phyloP scores from a whole-genome alignment of 2,113 vertebrate genomes.

The Pionites leucogaster region DNA sequence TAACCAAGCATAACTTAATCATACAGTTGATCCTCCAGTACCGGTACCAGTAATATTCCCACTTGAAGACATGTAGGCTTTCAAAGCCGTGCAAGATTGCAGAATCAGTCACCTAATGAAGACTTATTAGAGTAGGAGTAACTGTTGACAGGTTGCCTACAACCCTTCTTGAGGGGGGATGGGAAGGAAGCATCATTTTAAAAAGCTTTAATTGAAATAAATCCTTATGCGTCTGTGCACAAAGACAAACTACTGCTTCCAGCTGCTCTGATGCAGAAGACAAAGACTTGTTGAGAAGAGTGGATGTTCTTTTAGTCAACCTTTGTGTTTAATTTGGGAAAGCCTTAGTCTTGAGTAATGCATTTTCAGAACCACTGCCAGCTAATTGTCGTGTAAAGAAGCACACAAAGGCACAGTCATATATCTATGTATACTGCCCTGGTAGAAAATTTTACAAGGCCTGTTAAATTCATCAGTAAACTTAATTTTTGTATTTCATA shows the following conservation, averaged over 20 bases:
- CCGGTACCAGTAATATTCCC: neutral
- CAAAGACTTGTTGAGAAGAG: neutral
- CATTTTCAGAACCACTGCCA: slow-evolving; percentile 32
- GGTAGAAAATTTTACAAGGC: slow-evolving; percentile 6
- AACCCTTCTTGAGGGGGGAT: neutral
- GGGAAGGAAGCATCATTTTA: neutral
- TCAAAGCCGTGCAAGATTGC: neutral
- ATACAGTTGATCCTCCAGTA: neutral
- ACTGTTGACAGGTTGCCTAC: neutral
- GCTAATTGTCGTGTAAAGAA: slow-evolving; percentile 34
- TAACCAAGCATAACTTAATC: neutral
- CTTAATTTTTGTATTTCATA: slow-evolving; percentile 25
- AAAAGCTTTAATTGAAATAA: neutral
- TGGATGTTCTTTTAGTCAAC: slow-evolving; percentile 18
- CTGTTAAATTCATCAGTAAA: neutral
- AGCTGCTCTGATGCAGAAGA: neutral
- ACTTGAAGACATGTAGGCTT: neutral
- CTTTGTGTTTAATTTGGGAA: slow-evolving; percentile 47
- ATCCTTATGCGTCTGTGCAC: neutral
- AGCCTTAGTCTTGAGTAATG: neutral
- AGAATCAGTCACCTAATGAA: neutral
- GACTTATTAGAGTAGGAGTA: neutral
- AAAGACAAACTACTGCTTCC: slow-evolving; percentile 21
- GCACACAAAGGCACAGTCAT: neutral
- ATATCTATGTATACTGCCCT: neutral